These are phyloP conservation scores for Macrobrachium rosenbergii DNA, from an alignment of 1,140 invertebrate species.

Conservation along the genomic window DNA sequence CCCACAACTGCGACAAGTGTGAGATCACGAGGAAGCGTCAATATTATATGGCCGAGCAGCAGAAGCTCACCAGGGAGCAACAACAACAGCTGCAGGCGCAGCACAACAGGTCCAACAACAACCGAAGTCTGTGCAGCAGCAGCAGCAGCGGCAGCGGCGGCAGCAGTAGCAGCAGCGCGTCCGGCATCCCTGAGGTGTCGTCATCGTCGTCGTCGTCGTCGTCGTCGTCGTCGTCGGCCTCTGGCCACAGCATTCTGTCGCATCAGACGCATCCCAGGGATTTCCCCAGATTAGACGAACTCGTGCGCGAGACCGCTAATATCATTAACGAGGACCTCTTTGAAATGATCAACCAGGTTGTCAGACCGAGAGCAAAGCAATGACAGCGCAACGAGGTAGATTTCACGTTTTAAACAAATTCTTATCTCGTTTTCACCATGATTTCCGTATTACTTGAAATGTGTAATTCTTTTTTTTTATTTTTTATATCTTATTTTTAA, in stretches of 20 bases:
- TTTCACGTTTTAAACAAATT: too few species aligned
- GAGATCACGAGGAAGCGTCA: constrained; percentile 62
- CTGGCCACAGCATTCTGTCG: neutral
- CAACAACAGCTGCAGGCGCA: constrained; percentile 40
- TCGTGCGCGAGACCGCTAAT: constrained; percentile 31
- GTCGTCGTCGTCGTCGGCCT: neutral
- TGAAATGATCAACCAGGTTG: constrained; percentile 25
- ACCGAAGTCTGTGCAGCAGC: neutral
- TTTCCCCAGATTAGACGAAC: constrained; percentile 33
- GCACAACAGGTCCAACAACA: neutral
- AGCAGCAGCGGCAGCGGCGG: too few species aligned
- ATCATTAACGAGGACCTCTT: constrained; percentile 39
- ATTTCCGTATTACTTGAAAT: neutral
- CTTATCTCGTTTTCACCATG: neutral
- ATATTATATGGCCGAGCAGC: constrained; percentile 53
- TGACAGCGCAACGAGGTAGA: constrained; percentile 1
- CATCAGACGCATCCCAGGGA: neutral
- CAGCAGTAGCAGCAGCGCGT: neutral
- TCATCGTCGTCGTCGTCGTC: too few species aligned
- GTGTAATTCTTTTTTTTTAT: neutral
- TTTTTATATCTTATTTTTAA: constrained; percentile 10
- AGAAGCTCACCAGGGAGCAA: constrained; percentile 58
- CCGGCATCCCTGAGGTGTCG: neutral
- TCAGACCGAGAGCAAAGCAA: constrained; percentile 11
- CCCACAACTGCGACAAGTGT: constrained; percentile 50